Evolutionary conservation across 1,140 invertebrate species (phyloP).

Genomic region (Drosophila auraria): DNA sequence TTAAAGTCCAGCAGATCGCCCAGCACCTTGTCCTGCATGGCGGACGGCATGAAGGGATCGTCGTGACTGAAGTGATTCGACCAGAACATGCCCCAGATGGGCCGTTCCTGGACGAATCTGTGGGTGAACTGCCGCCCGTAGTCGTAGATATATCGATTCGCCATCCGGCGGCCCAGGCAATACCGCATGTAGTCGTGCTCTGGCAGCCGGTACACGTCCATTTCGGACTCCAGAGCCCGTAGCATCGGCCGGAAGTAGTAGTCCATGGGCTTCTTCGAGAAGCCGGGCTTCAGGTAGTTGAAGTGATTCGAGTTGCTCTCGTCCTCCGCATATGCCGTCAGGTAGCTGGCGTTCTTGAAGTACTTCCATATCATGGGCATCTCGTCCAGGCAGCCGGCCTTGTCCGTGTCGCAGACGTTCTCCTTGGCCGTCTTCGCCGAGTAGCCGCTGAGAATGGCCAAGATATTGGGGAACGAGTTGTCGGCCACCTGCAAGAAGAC

Average conservation of each 20-base stretch:
- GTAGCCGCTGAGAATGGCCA: conserved; percentile 90
- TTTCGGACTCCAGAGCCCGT: conserved; percentile 86
- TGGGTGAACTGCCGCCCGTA: conserved; percentile 86
- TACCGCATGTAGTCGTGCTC: conserved; percentile 26
- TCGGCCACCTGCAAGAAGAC: conserved; percentile 87
- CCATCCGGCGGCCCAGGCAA: conserved; percentile 87
- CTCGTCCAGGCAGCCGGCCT: conserved; percentile 85
- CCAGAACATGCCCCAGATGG: conserved; percentile 92
- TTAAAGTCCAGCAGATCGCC: conserved; percentile 87
- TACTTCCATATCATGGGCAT: conserved; percentile 93
- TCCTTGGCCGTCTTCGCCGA: conserved; percentile 85
- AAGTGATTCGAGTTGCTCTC: conserved; percentile 90
- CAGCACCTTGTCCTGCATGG: conserved; percentile 88
- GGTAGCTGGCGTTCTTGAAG: conserved; percentile 89
- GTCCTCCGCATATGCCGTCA: conserved; percentile 93
- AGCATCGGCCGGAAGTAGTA: conserved; percentile 92
- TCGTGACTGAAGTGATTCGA: conserved; percentile 91
- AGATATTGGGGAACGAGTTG: conserved; percentile 93
- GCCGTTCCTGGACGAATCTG: conserved; percentile 73
- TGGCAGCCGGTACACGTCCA: conserved; percentile 21
- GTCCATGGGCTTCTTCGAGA: conserved; percentile 91
- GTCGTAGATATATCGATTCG: conserved; percentile 87
- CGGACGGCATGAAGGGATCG: conserved; percentile 89
- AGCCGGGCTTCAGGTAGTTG: conserved; percentile 92
- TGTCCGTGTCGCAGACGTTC: conserved; percentile 86